Conservation (phyloP, 2,888 invertebrate species). For the Hirtodrosophila alboralis region DNA sequence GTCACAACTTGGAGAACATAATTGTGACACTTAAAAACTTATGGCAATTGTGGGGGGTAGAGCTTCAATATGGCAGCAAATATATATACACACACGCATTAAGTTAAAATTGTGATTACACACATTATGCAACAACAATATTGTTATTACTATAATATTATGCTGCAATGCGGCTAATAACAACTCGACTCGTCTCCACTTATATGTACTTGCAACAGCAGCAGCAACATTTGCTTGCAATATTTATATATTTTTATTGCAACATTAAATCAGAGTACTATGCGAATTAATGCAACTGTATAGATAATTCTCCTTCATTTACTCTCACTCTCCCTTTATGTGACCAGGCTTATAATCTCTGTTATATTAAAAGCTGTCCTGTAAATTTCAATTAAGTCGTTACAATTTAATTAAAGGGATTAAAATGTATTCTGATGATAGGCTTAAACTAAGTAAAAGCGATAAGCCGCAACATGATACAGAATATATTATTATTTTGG, state of each 20-base stretch:
- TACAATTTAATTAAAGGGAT: too few species aligned
- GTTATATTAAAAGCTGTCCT: neutral
- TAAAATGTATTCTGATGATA: too few species aligned
- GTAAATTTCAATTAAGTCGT: neutral
- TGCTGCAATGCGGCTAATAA: conserved; percentile 16
- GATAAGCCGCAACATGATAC: too few species aligned
- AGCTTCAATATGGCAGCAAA: neutral
- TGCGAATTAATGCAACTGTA: too few species aligned
- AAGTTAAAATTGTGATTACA: conserved; percentile 54
- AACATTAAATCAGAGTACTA: too few species aligned
- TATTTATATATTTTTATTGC: conserved; percentile 1
- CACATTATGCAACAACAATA: conserved; percentile 41
- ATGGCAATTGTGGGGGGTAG: conserved; percentile 2
- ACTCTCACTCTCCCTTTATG: neutral
- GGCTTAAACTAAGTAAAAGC: too few species aligned
- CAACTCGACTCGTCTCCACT: too few species aligned
- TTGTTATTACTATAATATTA: conserved; percentile 34
- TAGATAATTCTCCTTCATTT: too few species aligned
- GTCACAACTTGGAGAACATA: conserved; percentile 40
- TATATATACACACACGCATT: too few species aligned
- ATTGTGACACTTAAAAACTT: conserved; percentile 55
- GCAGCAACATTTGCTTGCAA: conserved; percentile 14
- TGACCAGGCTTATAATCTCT: neutral
- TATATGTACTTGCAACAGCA: too few species aligned
- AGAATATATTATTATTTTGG: too few species aligned